phyloP scores from a whole-genome alignment of 1,140 invertebrate species.

The Sminthurides bifidus region DNA sequence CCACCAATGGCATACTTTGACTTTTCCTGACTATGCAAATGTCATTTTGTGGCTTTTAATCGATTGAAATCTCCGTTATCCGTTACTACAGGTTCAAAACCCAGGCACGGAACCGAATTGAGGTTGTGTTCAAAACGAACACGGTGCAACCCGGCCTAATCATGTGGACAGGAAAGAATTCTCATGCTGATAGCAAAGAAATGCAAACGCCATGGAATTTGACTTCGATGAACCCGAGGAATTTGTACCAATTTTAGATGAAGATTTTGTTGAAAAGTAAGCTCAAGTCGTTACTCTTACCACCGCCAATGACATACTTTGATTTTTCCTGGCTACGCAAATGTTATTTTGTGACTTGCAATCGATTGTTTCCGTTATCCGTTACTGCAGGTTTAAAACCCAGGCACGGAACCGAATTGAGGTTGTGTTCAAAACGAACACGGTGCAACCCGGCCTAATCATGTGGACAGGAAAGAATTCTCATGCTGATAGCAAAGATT shows the following conservation, averaged over 20 bases:
- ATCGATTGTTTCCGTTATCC: slow-evolving; percentile 33
- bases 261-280: slow-evolving; percentile 23
- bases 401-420: slow-evolving; percentile 57
- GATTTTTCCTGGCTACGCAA: too few relatives aligned
- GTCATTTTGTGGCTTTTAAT: too few relatives aligned
- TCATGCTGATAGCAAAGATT: slow-evolving; percentile 19
- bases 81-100: slow-evolving; percentile 39
- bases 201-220: too few relatives aligned
- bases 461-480: slow-evolving; percentile 45
- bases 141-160: slow-evolving; percentile 51
- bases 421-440: slow-evolving; percentile 53
- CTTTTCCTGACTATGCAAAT: too few relatives aligned
- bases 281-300: too few relatives aligned
- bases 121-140: slow-evolving; percentile 55
- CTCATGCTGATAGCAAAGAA: slow-evolving; percentile 21
- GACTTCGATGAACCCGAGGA: slow-evolving; percentile 31
- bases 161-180: slow-evolving; percentile 45
- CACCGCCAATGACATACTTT: too few relatives aligned
- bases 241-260: slow-evolving; percentile 25
- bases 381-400: slow-evolving; percentile 39
- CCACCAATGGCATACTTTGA: too few relatives aligned
- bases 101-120: slow-evolving; percentile 55
- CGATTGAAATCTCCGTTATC: slow-evolving; percentile 33
- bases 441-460: slow-evolving; percentile 50
- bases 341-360: too few relatives aligned